Percentiles rank a stretch among this genome's conserved stretches.
Evolutionary conservation across 2,113 vertebrate species (phyloP).

Genomic region (Pangasianodon gigas): DNA sequence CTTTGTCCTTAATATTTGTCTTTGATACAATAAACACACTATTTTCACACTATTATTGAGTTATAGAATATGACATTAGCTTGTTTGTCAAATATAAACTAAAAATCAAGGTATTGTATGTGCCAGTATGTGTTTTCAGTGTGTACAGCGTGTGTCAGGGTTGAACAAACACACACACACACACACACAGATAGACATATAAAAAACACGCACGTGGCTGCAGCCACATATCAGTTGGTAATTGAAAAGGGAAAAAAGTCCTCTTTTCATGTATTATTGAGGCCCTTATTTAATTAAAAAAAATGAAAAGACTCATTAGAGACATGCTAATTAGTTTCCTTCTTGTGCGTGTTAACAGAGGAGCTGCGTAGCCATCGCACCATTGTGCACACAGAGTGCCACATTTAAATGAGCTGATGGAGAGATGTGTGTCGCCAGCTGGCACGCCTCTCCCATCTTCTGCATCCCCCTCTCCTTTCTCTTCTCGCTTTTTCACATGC

Average conservation of each 20-base stretch:
- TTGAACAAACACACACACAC: conserved; percentile 61
- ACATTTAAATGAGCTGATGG: conserved; percentile 53
- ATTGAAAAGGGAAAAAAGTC: conserved; percentile 73
- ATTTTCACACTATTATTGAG: neutral
- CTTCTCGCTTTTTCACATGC: neutral
- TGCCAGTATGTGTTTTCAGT: neutral
- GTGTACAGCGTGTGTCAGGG: neutral
- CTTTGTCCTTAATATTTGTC: neutral
- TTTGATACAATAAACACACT: neutral
- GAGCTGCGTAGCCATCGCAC: conserved; percentile 42
- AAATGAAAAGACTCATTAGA: conserved; percentile 81
- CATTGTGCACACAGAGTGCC: conserved; percentile 47
- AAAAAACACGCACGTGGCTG: conserved; percentile 66
- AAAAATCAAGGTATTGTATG: neutral
- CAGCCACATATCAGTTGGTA: conserved; percentile 68
- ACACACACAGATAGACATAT: conserved; percentile 55
- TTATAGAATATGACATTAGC: neutral
- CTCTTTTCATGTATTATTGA: conserved; percentile 80
- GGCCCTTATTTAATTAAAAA: conserved; percentile 78
- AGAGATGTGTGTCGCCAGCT: conserved; percentile 35
- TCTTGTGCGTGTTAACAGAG: conserved; percentile 67
- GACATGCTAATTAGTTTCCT: conserved; percentile 78
- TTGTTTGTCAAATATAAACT: neutral
- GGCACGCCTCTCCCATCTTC: conserved; percentile 5
- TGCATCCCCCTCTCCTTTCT: conserved; percentile 16